phyloP scores from a whole-genome alignment of 2,888 invertebrate species.

The Melanostoma mellinum region DNA sequence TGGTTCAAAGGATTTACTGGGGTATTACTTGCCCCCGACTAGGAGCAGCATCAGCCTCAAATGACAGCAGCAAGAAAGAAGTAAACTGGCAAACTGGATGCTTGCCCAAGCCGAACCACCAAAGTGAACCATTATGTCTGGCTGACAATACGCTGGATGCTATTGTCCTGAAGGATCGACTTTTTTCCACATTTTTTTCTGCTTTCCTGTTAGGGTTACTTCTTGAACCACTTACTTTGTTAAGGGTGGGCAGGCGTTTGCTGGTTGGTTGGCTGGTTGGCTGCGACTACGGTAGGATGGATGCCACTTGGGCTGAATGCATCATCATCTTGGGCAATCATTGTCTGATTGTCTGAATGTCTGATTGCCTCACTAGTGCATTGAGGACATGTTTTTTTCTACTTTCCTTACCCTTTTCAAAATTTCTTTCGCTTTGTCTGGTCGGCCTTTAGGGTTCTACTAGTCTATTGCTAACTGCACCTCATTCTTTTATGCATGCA shows the following conservation, averaged over 20 bases:
- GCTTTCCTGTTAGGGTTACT: slow-evolving; percentile 44
- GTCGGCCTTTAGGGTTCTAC: slow-evolving; percentile 45
- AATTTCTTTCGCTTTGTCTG: slow-evolving; percentile 47
- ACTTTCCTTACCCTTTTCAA: slow-evolving; percentile 19
- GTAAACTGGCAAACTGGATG: slow-evolving; percentile 65
- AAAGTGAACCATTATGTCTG: slow-evolving; percentile 69
- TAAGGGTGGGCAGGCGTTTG: slow-evolving; percentile 2
- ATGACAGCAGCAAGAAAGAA: slow-evolving; percentile 31
- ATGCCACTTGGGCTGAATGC: slow-evolving; percentile 60
- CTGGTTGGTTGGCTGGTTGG: slow-evolving; percentile 1
- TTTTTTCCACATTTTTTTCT: slow-evolving; percentile 32
- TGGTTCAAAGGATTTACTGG: slow-evolving; percentile 68
- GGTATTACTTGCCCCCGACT: slow-evolving; percentile 63
- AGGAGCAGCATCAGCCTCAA: slow-evolving; percentile 15
- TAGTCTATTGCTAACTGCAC: slow-evolving; percentile 41
- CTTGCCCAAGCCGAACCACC: slow-evolving; percentile 70
- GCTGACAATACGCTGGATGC: slow-evolving; percentile 65
- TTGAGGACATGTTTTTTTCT: slow-evolving; percentile 31
- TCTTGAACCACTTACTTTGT: slow-evolving; percentile 51
- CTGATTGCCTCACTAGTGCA: slow-evolving; percentile 62
- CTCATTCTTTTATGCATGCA: slow-evolving; percentile 57
- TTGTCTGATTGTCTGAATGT: slow-evolving; percentile 69
- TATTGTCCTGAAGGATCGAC: slow-evolving; percentile 66
- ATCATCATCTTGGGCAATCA: slow-evolving; percentile 70
- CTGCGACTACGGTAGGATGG: background rate